Percentiles rank a stretch among this genome's conserved stretches.
Conservation (phyloP, 2,888 invertebrate genomes). For the Thymelicus acteon region DNA sequence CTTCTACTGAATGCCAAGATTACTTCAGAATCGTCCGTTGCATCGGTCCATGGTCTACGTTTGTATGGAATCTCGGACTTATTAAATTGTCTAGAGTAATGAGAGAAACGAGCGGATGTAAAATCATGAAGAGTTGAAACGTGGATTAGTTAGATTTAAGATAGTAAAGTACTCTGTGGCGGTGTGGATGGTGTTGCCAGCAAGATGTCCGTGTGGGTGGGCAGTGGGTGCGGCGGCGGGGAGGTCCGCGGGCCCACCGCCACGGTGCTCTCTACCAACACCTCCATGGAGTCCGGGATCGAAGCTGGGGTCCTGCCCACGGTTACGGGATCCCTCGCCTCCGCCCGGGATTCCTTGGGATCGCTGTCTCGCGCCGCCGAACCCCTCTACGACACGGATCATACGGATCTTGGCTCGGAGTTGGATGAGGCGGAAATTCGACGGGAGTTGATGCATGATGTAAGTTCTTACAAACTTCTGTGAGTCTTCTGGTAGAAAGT, state of each 20-base stretch:
- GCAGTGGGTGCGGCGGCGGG: conserved; percentile 70
- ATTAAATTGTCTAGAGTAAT: neutral
- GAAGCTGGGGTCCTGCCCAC: conserved; percentile 89
- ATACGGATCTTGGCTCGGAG: conserved; percentile 92
- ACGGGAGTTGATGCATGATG: conserved; percentile 91
- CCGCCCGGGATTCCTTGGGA: conserved; percentile 83
- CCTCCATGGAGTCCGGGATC: conserved; percentile 87
- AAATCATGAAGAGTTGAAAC: neutral
- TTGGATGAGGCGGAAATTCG: conserved; percentile 91
- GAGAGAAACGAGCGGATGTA: neutral
- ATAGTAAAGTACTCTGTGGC: conserved; percentile 43
- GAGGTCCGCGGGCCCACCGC: conserved; percentile 66
- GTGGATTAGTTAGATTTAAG: neutral
- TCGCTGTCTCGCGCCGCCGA: conserved; percentile 86
- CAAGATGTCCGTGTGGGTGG: conserved; percentile 81
- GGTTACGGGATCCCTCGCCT: conserved; percentile 88
- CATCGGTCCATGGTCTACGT: conserved; percentile 22
- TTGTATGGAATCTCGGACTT: neutral
- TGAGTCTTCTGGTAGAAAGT: too few relatives aligned
- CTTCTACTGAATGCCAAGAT: neutral
- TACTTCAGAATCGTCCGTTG: conserved; percentile 11
- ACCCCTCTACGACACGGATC: conserved; percentile 90
- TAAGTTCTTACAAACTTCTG: conserved; percentile 73
- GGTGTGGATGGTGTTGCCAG: conserved; percentile 76
- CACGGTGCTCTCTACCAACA: conserved; percentile 76